Base-by-base conservation (phyloP, 2,888 invertebrate species). In the Sicus ferrugineus region DNA sequence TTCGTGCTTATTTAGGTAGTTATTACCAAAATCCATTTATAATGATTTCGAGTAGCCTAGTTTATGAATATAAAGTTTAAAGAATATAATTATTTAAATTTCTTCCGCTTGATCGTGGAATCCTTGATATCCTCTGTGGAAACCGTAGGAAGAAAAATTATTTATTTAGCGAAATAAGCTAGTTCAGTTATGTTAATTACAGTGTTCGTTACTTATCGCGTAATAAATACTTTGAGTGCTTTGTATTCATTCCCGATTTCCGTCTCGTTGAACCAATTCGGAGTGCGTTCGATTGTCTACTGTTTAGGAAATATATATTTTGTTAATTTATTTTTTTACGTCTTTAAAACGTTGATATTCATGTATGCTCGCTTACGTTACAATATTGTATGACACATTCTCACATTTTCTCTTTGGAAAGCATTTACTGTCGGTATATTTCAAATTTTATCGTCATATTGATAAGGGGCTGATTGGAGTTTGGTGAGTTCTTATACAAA, bases 1-100 rank as follows among this genome's bases (percentile, higher is more conserved):
- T 3, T 34, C 26, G 28, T 71, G 75, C 56, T 75, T 72, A 31
- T 72, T 73, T 2, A 74, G 59, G 23, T 19, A n/a, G 16, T 28
- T 59, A n/a, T 34, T 30, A 14, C 7, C 21, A 4, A 23, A 48
- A 46, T 58, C 48, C 67, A 67, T 67, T 38, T 38, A n/a, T n/a
- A n/a, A n/a, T n/a, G n/a, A n/a, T n/a, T n/a, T n/a, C n/a, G n/a
- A n/a, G n/a, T n/a, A n/a, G 5, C n/a, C 11, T 52, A 21, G 5
- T 52, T 52, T 7, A 21, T 52, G 5, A 48, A 48, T 48, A 52
- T 52, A 2, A 21, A 28, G 9, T 54, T 54, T 54, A 23, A 26
- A 23, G n/a, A n/a, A n/a, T n/a, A n/a, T n/a, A n/a, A n/a, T n/a
- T n/a, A n/a, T n/a, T n/a, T n/a, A n/a, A n/a, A n/a, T n/a, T n/a